Conservation (phyloP, 2,113 vertebrate genomes). For the Elgaria multicarinata region DNA sequence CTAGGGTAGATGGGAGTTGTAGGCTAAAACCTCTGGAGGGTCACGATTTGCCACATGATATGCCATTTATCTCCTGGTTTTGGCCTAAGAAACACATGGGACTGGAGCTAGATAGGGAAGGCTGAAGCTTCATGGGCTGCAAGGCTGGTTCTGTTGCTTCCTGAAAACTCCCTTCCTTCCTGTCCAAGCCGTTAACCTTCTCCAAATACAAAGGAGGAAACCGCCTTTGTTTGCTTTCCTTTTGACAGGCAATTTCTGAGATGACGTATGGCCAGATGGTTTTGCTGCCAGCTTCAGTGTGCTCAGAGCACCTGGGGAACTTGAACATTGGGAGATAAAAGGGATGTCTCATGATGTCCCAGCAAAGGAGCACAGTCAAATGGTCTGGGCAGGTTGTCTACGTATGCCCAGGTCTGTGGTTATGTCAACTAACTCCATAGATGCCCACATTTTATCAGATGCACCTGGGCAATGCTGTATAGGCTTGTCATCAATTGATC, state of each 20-base stretch:
- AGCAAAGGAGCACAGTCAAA: neutral
- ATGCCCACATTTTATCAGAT: neutral
- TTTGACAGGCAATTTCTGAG: neutral
- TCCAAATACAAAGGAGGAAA: conserved; percentile 18
- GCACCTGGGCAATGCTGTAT: neutral
- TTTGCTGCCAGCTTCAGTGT: neutral
- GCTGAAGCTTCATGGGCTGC: neutral
- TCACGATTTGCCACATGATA: too few relatives aligned
- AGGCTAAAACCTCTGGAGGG: too few relatives aligned
- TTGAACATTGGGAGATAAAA: conserved; percentile 1
- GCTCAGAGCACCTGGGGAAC: neutral
- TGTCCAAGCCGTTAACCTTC: conserved; percentile 34
- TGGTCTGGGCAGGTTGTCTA: neutral
- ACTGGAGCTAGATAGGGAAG: neutral
- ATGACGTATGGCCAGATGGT: conserved; percentile 34
- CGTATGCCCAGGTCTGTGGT: neutral
- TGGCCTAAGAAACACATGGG: neutral
- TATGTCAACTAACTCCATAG: neutral
- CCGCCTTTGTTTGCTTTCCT: neutral
- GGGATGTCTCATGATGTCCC: neutral
- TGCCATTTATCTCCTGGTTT: neutral
- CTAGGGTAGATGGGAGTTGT: too few relatives aligned
- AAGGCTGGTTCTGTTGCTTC: conserved; percentile 1
- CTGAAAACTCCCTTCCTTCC: neutral
- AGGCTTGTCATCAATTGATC: neutral